Conservation (phyloP, 1,140 invertebrate genomes). For the Acarapis woodi region DNA sequence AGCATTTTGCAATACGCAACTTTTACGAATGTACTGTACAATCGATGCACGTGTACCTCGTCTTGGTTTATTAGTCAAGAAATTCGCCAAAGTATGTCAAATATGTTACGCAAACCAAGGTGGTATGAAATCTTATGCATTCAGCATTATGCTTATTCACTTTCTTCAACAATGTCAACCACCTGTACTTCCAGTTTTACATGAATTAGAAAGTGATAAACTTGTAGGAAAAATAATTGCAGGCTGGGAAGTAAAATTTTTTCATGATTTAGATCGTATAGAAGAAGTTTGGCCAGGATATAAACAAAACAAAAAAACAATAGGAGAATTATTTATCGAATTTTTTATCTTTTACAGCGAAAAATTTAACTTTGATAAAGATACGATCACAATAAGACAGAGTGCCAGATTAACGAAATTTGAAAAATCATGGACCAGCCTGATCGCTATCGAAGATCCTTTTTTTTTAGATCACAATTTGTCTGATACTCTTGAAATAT, state of each 20-base stretch:
- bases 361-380: constrained; percentile 23
- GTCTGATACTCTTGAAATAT: constrained; percentile 24
- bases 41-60: constrained; percentile 25
- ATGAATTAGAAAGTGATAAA: constrained; percentile 17
- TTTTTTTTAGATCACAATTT: constrained; percentile 29
- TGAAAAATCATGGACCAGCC: constrained; percentile 27
- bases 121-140: constrained; percentile 30
- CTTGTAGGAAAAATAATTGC: constrained; percentile 16
- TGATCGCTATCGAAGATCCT: constrained; percentile 31
- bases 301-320: constrained; percentile 18
- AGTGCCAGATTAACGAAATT: constrained; percentile 20
- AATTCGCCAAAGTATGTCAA: constrained; percentile 25
- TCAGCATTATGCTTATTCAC: constrained; percentile 28
- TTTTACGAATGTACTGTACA: constrained; percentile 22
- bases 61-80: constrained; percentile 27
- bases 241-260: constrained; percentile 21
- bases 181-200: constrained; percentile 29
- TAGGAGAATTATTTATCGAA: constrained; percentile 25
- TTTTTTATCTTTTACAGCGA: constrained; percentile 27
- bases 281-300: constrained; percentile 12
- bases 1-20: constrained; percentile 23
- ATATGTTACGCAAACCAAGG: constrained; percentile 31
- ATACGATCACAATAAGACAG: constrained; percentile 26
- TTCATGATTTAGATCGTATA: constrained; percentile 17
- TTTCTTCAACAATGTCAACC: constrained; percentile 27